Evolutionary conservation across 2,797 vertebrate genomes (phyloP).

Genomic region (Lacerta viridis): DNA sequence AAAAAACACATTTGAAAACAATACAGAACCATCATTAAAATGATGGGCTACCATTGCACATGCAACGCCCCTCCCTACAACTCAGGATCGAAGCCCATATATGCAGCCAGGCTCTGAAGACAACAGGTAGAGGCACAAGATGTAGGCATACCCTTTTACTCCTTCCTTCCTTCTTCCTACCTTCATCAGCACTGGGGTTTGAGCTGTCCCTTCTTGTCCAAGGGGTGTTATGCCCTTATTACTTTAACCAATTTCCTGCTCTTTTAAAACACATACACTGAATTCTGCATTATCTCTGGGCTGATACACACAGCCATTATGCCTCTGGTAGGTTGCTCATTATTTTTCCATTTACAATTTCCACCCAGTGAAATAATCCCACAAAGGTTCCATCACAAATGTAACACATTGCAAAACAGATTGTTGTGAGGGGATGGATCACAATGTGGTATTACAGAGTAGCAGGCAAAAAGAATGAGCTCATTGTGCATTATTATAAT

Average conservation of each 20-base stretch:
- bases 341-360: no score
- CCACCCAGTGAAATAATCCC: neutral
- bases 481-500: neutral
- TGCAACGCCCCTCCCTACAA: no score
- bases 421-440: neutral
- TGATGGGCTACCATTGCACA: no score
- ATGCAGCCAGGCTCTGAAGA: no score
- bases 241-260: neutral
- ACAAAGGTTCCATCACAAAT: neutral
- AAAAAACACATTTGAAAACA: no score
- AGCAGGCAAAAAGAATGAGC: neutral
- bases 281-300: neutral
- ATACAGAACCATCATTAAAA: no score
- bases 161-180: no score
- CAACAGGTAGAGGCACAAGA: no score
- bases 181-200: no score
- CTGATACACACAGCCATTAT: neutral
- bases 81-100: no score
- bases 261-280: neutral
- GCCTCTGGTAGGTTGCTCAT: neutral
- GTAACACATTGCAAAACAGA: neutral
- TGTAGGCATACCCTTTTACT: no score
- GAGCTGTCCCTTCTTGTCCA: neutral
- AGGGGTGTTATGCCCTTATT: neutral
- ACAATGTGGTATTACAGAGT: neutral